Conservation (phyloP, 2,797 vertebrate species). For the Salarias fasciatus region DNA sequence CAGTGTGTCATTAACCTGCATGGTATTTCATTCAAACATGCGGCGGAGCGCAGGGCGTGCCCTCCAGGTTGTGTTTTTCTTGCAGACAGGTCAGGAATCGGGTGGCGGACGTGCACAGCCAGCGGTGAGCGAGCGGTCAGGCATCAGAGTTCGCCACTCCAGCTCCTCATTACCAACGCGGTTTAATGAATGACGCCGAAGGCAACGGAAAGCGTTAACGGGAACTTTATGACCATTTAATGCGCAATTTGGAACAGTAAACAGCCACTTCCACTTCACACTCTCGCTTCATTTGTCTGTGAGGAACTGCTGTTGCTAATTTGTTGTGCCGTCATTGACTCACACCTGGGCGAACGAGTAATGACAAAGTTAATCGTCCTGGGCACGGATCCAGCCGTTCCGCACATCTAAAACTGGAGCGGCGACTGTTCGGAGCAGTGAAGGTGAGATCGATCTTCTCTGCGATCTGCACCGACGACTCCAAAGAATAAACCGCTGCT, state of each 20-base stretch:
- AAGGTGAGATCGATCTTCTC: slow-evolving; percentile 4
- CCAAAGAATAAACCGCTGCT: slow-evolving; percentile 3
- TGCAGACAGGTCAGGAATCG: too few species aligned
- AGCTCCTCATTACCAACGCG: slow-evolving; percentile 4
- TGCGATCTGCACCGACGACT: slow-evolving; percentile 7
- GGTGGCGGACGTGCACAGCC: too few species aligned
- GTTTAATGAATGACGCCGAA: slow-evolving; percentile 15
- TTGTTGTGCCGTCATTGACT: slow-evolving; percentile 12
- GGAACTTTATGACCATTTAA: slow-evolving; percentile 23
- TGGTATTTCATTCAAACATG: not conserved
- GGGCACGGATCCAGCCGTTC: slow-evolving; percentile 8
- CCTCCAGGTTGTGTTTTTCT: too few species aligned
- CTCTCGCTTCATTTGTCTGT: slow-evolving; percentile 28
- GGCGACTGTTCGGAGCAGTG: not conserved
- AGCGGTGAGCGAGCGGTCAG: not conserved
- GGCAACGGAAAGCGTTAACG: slow-evolving; percentile 4
- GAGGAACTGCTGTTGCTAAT: slow-evolving; percentile 8
- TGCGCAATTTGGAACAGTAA: slow-evolving; percentile 16
- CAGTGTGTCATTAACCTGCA: too few species aligned
- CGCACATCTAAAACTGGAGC: slow-evolving; percentile 2
- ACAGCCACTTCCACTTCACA: slow-evolving; percentile 10
- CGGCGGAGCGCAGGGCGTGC: too few species aligned
- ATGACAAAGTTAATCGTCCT: slow-evolving; percentile 15
- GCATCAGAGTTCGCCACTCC: not conserved
- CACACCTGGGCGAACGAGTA: slow-evolving; percentile 22